Base-by-base conservation (phyloP, 2,797 vertebrate species). In the Neopelma chrysocephalum region DNA sequence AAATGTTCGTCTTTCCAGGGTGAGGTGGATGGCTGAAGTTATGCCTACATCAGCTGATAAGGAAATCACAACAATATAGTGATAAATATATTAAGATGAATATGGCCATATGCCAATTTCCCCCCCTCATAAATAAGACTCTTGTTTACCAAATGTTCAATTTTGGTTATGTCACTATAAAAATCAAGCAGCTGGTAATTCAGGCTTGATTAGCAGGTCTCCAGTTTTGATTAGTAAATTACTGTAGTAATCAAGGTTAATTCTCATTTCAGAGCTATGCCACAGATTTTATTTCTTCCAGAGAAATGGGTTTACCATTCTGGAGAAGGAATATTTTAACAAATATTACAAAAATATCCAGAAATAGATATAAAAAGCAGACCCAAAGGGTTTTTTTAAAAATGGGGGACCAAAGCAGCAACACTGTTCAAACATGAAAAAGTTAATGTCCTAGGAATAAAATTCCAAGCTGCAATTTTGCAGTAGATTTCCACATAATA, bases 141-240 rank as follows among this genome's bases (percentile, higher is more conserved):
- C 94, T 96, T 98, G 97, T 98, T 98, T 98, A 97, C 97, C 97
- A 97, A 98, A 98, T 97, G 96, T 96, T 97, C 97, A 78, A 17
- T 97, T 98, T 98, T 97, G 97, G 98, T 98, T 98, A 97, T 97
- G 97, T 97, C 97, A 97, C 97, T 98, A 97, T 97, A 98, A 98
- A 97, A 98, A 98, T 97, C 96, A 98, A 97, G 97, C 97, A 97
- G 97, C 98, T 98, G 97, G 97, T 98, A 98, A 98, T 98, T 98
- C 97, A 97, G 95, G 93, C 98, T 98, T 98, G 98, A 98, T 98
- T 98, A 98, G 97, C 98, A 98, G 98, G 98, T 98, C 98, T 98
- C 98, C 97, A 97, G 96, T 98, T 98, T 97, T 98, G 98, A 98
- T 98, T 98, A 98, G 98, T 96, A 98, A 98, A 98, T 98, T 98